These are phyloP conservation scores for Ashinkailepas kermadecensis DNA, from an alignment of 2,888 invertebrate genomes.

Conservation along the genomic window DNA sequence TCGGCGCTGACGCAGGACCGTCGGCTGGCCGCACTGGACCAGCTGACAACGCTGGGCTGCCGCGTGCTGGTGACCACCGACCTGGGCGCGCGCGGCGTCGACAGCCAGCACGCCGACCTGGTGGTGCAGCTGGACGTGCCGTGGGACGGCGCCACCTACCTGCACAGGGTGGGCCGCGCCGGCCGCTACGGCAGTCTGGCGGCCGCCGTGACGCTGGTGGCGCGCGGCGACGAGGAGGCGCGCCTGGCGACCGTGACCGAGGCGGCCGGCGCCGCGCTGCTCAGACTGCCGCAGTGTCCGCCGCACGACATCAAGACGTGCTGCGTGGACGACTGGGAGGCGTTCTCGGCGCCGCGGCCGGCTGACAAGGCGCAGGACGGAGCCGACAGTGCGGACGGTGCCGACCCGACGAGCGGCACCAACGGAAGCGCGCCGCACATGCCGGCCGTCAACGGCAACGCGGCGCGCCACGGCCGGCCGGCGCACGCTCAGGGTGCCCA, in stretches of 20 bases:
- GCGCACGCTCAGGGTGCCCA: not conserved
- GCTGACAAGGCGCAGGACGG: not conserved
- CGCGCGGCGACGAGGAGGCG: conserved; percentile 53
- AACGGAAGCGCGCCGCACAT: not conserved
- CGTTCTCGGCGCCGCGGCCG: not conserved
- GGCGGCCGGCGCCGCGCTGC: not conserved
- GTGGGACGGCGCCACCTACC: conserved; percentile 66
- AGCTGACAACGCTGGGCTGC: conserved; percentile 69
- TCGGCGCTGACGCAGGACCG: conserved; percentile 71
- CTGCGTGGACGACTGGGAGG: not conserved
- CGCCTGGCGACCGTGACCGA: not conserved
- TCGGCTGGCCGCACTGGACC: conserved; percentile 64
- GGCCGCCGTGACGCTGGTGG: conserved; percentile 64
- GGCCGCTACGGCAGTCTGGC: conserved; percentile 88
- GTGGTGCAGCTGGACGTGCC: conserved; percentile 90
- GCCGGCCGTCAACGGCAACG: not conserved
- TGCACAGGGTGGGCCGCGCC: conserved; percentile 91
- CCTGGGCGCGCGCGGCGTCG: conserved; percentile 85
- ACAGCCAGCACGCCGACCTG: conserved; percentile 84
- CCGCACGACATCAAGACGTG: not conserved
- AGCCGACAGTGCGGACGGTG: not conserved
- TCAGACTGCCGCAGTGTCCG: not conserved
- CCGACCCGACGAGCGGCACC: not conserved
- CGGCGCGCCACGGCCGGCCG: not conserved
- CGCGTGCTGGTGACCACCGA: conserved; percentile 85